A percentile compares a stretch with the other conserved stretches of the same genome.
Conservation (phyloP, 1,140 invertebrate genomes). For the Brachionus sp. region DNA sequence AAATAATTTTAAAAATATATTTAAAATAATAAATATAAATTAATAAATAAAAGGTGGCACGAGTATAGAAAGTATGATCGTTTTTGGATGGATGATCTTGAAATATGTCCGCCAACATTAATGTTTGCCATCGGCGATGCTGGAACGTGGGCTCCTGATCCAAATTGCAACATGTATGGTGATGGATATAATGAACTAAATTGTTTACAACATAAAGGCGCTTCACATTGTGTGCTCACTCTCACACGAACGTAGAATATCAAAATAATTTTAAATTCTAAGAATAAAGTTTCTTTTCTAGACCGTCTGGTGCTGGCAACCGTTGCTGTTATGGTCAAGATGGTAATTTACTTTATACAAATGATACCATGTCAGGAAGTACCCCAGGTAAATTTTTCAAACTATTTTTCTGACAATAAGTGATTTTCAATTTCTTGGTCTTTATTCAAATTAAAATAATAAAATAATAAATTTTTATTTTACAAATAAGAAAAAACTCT, state of each 20-base stretch:
- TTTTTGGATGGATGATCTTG: slow-evolving; percentile 54
- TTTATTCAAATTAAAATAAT: no score
- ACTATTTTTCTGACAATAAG: no score
- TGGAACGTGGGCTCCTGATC: slow-evolving; percentile 84
- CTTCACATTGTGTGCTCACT: slow-evolving; percentile 84
- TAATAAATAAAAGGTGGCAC: slow-evolving; percentile 25
- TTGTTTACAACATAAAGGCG: slow-evolving; percentile 76
- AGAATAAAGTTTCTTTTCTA: neutral
- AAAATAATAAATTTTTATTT: no score
- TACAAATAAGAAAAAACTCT: neutral
- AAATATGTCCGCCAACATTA: slow-evolving; percentile 83
- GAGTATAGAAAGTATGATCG: slow-evolving; percentile 39
- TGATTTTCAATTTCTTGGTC: no score
- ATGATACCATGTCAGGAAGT: slow-evolving; percentile 90
- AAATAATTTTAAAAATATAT: neutral
- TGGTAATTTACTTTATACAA: slow-evolving; percentile 81
- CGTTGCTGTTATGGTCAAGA: slow-evolving; percentile 94
- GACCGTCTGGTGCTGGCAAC: slow-evolving; percentile 68
- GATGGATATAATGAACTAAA: slow-evolving; percentile 74
- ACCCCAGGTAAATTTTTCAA: slow-evolving; percentile 59
- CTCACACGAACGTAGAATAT: slow-evolving; percentile 72
- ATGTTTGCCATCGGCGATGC: slow-evolving; percentile 84
- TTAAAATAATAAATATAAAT: neutral
- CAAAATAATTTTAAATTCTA: neutral
- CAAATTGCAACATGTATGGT: slow-evolving; percentile 73